A percentile compares a stretch with the other conserved stretches of the same genome.
phyloP scores from a whole-genome alignment of 2,797 vertebrate species.

The Acanthiza pusilla region DNA sequence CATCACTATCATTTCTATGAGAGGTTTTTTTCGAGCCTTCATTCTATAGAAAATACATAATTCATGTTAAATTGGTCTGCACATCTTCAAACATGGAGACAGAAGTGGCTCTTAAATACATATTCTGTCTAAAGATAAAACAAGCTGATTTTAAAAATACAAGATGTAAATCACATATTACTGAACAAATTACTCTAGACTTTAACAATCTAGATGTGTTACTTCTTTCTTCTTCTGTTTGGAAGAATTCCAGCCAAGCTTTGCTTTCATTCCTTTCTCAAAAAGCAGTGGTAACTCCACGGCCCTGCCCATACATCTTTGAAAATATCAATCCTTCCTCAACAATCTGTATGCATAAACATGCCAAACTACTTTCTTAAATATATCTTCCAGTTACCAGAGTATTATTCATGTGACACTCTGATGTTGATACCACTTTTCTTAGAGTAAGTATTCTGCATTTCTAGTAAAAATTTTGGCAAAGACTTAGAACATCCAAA shows the following conservation, averaged over 20 bases:
- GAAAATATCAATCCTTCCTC: not conserved
- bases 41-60: conserved; percentile 67
- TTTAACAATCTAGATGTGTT: not conserved
- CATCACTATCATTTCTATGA: conserved; percentile 78
- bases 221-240: not conserved
- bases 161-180: not conserved
- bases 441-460: not conserved
- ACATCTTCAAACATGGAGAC: not conserved
- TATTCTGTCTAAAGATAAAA: not conserved
- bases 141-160: not conserved
- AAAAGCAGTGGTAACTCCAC: not conserved
- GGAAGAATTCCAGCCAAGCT: not conserved
- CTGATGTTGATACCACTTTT: not conserved
- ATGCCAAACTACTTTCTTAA: not conserved
- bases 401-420: not conserved
- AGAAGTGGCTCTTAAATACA: not conserved
- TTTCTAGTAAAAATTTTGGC: not conserved
- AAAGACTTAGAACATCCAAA: not conserved
- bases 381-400: not conserved
- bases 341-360: not conserved
- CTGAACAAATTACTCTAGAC: not conserved
- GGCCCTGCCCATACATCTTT: not conserved
- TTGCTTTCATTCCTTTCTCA: not conserved
- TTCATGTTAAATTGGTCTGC: not conserved
- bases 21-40: conserved; percentile 78